phyloP scores from a whole-genome alignment of 2,113 vertebrate genomes.

The Sinocyclocheilus anophthalmus region DNA sequence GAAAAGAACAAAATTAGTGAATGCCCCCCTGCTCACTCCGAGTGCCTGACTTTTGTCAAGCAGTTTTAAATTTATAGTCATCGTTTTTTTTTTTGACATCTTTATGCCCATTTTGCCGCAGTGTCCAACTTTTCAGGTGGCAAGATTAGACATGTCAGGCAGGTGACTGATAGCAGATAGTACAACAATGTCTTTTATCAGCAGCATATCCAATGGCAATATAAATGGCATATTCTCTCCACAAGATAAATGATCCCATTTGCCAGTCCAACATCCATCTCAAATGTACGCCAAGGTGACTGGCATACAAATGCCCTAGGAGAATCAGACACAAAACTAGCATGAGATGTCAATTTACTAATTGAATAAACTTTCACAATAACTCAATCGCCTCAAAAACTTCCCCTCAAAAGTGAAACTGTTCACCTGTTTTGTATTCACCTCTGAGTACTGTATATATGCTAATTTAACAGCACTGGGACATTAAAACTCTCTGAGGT shows the following conservation, averaged over 20 bases:
- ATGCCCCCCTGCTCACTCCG: neutral
- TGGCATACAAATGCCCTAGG: constrained; percentile 39
- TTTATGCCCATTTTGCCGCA: constrained; percentile 3
- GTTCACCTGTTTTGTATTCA: neutral
- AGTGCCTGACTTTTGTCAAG: neutral
- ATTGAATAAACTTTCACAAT: neutral
- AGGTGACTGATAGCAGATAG: constrained; percentile 38
- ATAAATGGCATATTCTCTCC: constrained; percentile 45
- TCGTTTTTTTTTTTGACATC: neutral
- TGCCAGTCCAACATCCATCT: constrained; percentile 31
- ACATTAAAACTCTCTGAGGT: constrained; percentile 14
- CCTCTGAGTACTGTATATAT: neutral
- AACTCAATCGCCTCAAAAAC: neutral
- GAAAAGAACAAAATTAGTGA: neutral
- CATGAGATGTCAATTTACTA: neutral
- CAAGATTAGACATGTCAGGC: constrained; percentile 45
- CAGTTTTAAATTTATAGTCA: neutral
- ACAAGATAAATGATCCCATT: constrained; percentile 40
- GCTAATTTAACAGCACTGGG: constrained; percentile 17
- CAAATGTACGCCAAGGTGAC: constrained; percentile 46
- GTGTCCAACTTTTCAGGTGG: constrained; percentile 14
- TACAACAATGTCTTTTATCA: constrained; percentile 46
- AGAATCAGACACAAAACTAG: constrained; percentile 19
- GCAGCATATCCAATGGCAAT: constrained; percentile 35
- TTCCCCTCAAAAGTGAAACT: neutral